Evolutionary conservation across 2,888 invertebrate genomes (phyloP), one percentile per base, ranked within the genome.

Genomic region (Galerucella pusilla): DNA sequence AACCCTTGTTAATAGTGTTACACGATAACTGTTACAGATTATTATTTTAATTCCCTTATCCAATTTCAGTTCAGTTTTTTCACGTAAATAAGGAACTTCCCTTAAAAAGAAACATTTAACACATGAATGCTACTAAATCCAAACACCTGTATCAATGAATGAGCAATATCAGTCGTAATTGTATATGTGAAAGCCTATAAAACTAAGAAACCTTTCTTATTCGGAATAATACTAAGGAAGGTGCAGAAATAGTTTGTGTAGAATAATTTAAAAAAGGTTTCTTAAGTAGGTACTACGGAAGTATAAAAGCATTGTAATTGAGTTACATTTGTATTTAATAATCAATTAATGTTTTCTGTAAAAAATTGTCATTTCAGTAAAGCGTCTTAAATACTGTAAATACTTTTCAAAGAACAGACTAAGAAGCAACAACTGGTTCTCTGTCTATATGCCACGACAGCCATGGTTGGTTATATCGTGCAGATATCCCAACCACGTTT

Each of bases 201-300:
- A 80, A 78, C 77, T 81, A 83, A 84, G 84, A 84, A 84, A 84
- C 84, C 83, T 83, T 84, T 83, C 82, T 81, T 80, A 80, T 78
- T 78, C 69, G 81, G 82, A 82, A 82, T 83, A 83, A 78, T 79
- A 79, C 78, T 77, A 79, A 76, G 74, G 78, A 77, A 80, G 76
- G 76, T 77, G 74, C 74, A 72, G 71, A 78, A 76, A 70, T 73
- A 72, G 71, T 73, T 73, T 35, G 61, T 73, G 73, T 73, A 46
- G 64, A 73, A 75, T 71, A 78, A 73, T 73, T 69, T 68, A 25
- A 46, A 46, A 72, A 78, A 72, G 78, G 78, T 71, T 78, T 78
- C 78, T 77, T 57, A 49, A 59, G 12, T 20, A 20, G 20, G 20
- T 46, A 20, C 9, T 59, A 14, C 16, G 25, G 71, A 64, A 16